A percentile compares a stretch with the other conserved stretches of the same genome.
Conservation (phyloP, 2,888 invertebrate genomes). For the Sturmia bella region DNA sequence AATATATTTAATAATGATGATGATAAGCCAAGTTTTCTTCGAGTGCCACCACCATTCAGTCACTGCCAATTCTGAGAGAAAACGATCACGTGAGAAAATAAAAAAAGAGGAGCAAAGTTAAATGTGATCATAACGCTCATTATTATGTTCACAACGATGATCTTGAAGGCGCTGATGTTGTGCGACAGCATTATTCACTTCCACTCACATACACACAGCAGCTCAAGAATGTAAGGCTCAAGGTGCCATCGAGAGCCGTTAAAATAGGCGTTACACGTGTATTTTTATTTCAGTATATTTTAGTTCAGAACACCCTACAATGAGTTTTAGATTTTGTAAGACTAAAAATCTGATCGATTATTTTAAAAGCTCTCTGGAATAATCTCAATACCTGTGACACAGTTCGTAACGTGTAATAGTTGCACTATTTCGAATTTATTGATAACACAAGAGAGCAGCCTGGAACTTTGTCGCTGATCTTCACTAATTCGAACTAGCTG, state of each 20-base stretch:
- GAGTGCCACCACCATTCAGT: constrained; percentile 22
- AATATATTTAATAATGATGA: constrained; percentile 30
- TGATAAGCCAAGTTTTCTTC: constrained; percentile 53
- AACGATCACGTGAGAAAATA: constrained; percentile 38
- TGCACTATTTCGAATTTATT: no score
- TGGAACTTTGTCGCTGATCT: no score
- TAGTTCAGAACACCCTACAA: constrained; percentile 41
- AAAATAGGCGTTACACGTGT: constrained; percentile 69
- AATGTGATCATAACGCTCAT: constrained; percentile 49
- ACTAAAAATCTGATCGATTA: no score
- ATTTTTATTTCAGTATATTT: constrained; percentile 47
- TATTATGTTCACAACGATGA: constrained; percentile 51
- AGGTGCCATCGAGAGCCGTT: constrained; percentile 66
- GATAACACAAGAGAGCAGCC: no score
- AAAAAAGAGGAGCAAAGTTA: constrained; percentile 13
- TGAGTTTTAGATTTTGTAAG: not conserved
- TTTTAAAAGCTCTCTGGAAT: no score
- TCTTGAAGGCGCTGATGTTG: constrained; percentile 48
- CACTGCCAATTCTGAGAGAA: not conserved
- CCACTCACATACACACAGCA: constrained; percentile 24
- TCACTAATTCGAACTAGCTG: no score
- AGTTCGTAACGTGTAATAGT: no score
- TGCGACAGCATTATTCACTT: constrained; percentile 64
- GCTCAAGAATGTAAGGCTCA: constrained; percentile 53
- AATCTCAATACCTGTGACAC: no score